phyloP scores from a whole-genome alignment of 35 echinoderm and acorn worm species.

The Hemicentrotus pulcherrimus region DNA sequence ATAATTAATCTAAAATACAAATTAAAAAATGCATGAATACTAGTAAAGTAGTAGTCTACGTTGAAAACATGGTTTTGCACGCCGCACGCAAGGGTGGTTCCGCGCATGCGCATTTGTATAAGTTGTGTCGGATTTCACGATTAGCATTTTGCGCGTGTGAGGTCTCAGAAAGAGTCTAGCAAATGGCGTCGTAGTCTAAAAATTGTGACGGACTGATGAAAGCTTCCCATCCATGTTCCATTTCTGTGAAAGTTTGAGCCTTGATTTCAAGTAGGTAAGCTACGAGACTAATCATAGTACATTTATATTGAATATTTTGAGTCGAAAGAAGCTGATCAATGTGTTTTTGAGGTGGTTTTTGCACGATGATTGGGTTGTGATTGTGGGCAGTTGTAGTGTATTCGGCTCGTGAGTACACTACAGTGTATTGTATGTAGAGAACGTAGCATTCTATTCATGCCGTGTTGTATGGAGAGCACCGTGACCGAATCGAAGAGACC shows the following conservation, averaged over 20 bases:
- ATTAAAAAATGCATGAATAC: too few species aligned
- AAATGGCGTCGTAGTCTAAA: conserved; percentile 46
- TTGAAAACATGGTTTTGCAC: conserved; percentile 22
- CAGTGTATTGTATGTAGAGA: neutral
- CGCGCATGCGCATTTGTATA: neutral
- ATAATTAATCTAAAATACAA: too few species aligned
- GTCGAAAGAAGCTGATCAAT: neutral
- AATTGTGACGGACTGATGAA: conserved; percentile 24
- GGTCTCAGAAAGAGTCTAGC: conserved; percentile 37
- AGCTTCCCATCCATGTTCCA: conserved; percentile 15
- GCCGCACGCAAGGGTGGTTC: conserved; percentile 28
- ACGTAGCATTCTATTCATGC: conserved; percentile 44
- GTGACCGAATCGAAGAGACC: neutral
- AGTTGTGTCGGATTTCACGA: conserved; percentile 1
- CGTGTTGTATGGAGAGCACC: neutral
- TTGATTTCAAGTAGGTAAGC: neutral
- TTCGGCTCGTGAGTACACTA: conserved; percentile 27
- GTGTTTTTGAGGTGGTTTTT: neutral
- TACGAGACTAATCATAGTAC: neutral
- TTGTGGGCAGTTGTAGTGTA: neutral
- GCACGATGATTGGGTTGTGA: neutral
- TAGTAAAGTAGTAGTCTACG: neutral
- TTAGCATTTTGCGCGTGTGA: conserved; percentile 17
- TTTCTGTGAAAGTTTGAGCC: neutral
- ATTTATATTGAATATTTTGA: neutral